A percentile compares a stretch with the other conserved stretches of the same genome.
Conservation (phyloP, 2,797 vertebrate genomes). For the Sarcoramphus papa region DNA sequence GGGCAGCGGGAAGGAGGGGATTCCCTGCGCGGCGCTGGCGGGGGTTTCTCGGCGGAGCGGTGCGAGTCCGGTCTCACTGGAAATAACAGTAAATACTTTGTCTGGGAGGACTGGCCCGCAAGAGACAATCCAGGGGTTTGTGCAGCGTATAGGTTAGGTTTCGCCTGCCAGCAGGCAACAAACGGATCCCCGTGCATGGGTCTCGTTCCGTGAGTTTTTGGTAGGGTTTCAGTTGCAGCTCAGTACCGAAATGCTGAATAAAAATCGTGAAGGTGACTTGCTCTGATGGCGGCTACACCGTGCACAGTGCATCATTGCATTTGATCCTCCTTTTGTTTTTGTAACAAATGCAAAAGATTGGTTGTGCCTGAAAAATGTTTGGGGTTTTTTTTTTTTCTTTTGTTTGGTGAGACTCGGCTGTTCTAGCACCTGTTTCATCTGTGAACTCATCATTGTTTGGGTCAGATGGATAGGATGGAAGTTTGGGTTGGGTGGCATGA, state of each 20-base stretch:
- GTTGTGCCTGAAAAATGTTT: not conserved
- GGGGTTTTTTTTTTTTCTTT: not conserved
- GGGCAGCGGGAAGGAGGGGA: not conserved
- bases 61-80: not conserved
- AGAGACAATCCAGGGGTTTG: not conserved
- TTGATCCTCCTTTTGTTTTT: not conserved
- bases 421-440: not conserved
- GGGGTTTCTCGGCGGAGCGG: too few species aligned
- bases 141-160: not conserved
- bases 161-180: not conserved
- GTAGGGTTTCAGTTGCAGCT: not conserved
- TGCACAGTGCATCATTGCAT: rapidly evolving
- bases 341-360: not conserved
- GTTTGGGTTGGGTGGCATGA: not conserved
- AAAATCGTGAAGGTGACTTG: not conserved
- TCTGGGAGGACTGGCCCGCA: not conserved
- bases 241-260: rapidly evolving
- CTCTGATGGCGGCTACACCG: not conserved
- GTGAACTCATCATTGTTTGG: not conserved
- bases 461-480: not conserved
- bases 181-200: rapidly evolving
- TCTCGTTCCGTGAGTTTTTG: not conserved
- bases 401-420: not conserved
- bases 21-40: not conserved
- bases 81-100: rapidly evolving